Evolutionary conservation across 2,797 vertebrate species (phyloP).

Genomic region (Pogoniulus pusillus): DNA sequence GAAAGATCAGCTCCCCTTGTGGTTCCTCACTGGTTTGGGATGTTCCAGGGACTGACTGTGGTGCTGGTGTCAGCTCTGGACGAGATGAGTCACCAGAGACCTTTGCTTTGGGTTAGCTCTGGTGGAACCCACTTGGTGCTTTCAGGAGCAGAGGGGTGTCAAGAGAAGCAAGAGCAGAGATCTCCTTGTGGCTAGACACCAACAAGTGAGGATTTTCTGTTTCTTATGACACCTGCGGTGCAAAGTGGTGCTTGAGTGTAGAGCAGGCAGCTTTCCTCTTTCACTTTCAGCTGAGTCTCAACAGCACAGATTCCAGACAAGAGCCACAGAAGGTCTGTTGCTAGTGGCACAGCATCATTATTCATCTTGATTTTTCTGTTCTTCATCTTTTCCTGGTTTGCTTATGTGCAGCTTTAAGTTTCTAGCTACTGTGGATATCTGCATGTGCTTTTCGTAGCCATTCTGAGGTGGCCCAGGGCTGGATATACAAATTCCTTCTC

Average conservation of each 20-base stretch:
- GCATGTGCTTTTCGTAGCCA: too few relatives aligned
- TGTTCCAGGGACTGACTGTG: neutral
- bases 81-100: neutral
- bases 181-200: neutral
- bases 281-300: conserved; percentile 1
- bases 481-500: too few relatives aligned
- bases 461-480: too few relatives aligned
- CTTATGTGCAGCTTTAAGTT: neutral
- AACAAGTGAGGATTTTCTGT: neutral
- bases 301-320: neutral
- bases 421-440: too few relatives aligned
- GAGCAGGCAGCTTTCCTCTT: neutral
- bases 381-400: neutral
- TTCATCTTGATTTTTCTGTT: neutral
- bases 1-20: neutral
- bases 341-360: neutral
- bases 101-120: neutral
- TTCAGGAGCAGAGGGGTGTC: neutral
- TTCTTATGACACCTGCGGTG: neutral
- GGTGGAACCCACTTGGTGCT: neutral
- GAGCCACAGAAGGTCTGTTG: neutral
- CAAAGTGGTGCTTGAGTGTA: neutral
- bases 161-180: neutral
- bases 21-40: neutral
- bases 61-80: neutral